A percentile compares a stretch with the other conserved stretches of the same genome.
These are phyloP conservation scores for Pristionchus japonicus DNA, from an alignment of 2,888 invertebrate species.

Conservation along the genomic window DNA sequence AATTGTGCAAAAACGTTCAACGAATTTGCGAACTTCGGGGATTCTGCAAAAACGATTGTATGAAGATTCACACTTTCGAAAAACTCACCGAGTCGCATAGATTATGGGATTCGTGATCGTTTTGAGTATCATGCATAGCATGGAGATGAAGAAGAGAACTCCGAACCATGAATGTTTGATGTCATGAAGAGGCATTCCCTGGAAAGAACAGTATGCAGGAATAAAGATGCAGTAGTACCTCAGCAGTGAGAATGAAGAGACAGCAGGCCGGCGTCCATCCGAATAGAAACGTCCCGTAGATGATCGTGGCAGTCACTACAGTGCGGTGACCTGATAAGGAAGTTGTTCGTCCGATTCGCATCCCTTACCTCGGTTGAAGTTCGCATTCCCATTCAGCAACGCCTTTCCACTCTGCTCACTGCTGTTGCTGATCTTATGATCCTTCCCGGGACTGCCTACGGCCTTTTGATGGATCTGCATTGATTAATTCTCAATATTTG, in stretches of 20 bases:
- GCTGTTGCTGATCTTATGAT: not conserved
- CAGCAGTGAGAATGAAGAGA: slow-evolving; percentile 78
- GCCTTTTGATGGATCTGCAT: not conserved
- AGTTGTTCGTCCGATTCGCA: not conserved
- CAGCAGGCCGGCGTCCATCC: slow-evolving; percentile 82
- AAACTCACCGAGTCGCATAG: slow-evolving; percentile 77
- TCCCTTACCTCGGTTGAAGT: not conserved
- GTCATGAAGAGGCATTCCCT: slow-evolving; percentile 58
- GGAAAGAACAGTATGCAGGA: not conserved
- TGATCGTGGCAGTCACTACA: slow-evolving; percentile 81
- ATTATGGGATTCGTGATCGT: slow-evolving; percentile 82
- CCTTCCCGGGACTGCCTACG: not conserved
- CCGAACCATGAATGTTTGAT: not conserved
- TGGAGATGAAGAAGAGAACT: slow-evolving; percentile 76
- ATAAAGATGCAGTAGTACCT: not conserved
- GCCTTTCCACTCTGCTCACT: not conserved
- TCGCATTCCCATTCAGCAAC: not conserved
- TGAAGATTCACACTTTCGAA: not conserved
- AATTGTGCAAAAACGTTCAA: not conserved
- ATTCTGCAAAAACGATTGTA: not conserved
- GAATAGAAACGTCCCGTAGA: slow-evolving; percentile 78
- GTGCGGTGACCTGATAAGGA: slow-evolving; percentile 56
- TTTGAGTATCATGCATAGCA: slow-evolving; percentile 80
- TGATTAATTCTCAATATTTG: too few species aligned
- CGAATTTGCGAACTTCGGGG: not conserved